A percentile compares a stretch with the other conserved stretches of the same genome.
Conservation (phyloP, 2,113 vertebrate species). For the Xenopus laevis region DNA sequence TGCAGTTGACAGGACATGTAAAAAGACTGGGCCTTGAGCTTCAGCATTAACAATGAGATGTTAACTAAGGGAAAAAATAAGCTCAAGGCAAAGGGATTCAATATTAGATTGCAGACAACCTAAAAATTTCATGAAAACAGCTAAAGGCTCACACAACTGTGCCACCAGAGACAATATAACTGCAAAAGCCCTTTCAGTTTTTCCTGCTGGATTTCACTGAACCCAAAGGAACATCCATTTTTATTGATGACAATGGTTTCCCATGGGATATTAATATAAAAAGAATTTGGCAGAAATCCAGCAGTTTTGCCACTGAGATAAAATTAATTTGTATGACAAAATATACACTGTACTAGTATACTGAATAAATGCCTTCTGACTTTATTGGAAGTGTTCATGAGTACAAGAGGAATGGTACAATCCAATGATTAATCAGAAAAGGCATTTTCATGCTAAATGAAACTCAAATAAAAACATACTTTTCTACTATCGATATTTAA, state of each 20-base stretch:
- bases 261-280: not conserved
- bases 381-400: too few relatives aligned
- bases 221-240: slow-evolving; percentile 1
- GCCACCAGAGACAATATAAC: slow-evolving; percentile 13
- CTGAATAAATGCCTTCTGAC: too few relatives aligned
- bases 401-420: too few relatives aligned
- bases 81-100: slow-evolving; percentile 33
- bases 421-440: too few relatives aligned
- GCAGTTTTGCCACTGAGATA: not conserved
- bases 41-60: slow-evolving; percentile 37
- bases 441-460: too few relatives aligned
- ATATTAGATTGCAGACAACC: slow-evolving; percentile 16
- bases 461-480: too few relatives aligned
- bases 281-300: not conserved
- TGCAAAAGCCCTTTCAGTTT: slow-evolving; percentile 25
- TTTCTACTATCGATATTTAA: too few relatives aligned
- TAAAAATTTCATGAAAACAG: slow-evolving; percentile 32
- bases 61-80: slow-evolving; percentile 41
- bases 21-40: slow-evolving; percentile 44
- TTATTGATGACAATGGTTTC: not conserved
- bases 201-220: slow-evolving; percentile 12
- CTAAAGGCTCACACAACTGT: slow-evolving; percentile 16
- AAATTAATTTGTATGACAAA: not conserved
- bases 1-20: slow-evolving; percentile 47
- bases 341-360: too few relatives aligned